phyloP scores from a whole-genome alignment of 1,140 invertebrate species.

The Lordiphosa clarofinis region DNA sequence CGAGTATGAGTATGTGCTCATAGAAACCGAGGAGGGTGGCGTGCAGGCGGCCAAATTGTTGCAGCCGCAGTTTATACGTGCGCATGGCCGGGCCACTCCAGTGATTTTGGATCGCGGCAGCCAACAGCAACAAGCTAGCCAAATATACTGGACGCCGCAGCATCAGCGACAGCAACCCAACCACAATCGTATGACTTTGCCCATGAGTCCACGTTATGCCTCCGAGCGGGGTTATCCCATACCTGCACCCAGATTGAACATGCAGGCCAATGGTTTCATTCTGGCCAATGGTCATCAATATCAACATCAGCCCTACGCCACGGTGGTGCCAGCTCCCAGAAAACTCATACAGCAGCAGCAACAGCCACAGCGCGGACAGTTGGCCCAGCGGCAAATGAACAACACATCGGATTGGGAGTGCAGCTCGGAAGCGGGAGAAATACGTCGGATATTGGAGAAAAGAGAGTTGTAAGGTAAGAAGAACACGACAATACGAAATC shows the following conservation, averaged over 20 bases:
- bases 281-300: constrained; percentile 25
- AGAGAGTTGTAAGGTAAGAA: constrained; percentile 11
- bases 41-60: constrained; percentile 62
- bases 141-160: constrained; percentile 69
- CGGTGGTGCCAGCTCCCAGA: constrained; percentile 26
- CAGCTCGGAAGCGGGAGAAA: constrained; percentile 84
- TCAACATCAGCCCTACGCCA: constrained; percentile 25
- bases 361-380: constrained; percentile 4
- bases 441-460: constrained; percentile 83
- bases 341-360: constrained; percentile 21
- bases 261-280: constrained; percentile 11
- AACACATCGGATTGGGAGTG: constrained; percentile 82
- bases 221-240: constrained; percentile 44
- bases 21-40: constrained; percentile 64
- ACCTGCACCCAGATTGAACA: constrained; percentile 28
- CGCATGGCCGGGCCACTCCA: constrained; percentile 64
- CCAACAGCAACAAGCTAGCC: constrained; percentile 46
- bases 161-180: constrained; percentile 23
- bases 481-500: no score
- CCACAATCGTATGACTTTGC: constrained; percentile 5
- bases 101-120: constrained; percentile 61
- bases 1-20: constrained; percentile 59
- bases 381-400: constrained; percentile 8
- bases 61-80: constrained; percentile 22
- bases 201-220: constrained; percentile 15